Evolutionary conservation across 2,888 invertebrate genomes (phyloP), one percentile per base, ranked within the genome.

Genomic region (Desoria tigrina): DNA sequence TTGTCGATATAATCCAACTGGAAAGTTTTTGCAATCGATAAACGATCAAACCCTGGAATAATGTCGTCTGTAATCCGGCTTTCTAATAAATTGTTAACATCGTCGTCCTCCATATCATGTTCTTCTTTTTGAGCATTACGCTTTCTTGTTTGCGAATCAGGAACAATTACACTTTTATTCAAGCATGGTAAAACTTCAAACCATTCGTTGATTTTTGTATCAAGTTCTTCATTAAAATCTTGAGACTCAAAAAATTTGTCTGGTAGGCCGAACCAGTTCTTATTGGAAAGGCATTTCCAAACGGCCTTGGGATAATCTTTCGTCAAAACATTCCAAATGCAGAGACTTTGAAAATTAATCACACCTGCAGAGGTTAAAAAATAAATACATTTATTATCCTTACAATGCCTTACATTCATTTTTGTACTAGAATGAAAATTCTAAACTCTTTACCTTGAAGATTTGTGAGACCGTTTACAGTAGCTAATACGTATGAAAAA

Each of bases 21-120:
- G 32, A 32, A 32, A 32, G 11, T 11, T 32, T 32, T 11, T 32
- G 32, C 11, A 32, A 32, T 7, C 32, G 4, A n/a, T 11, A 32
- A 32, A 4, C 11, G 4, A 4, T 32, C 32, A 32, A 32, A 32
- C 9, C 16, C 73, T 28, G 62, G 53, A 21, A 57, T 21, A 21
- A 68, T 56, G 24, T 73, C 73, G 26, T 75, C 75, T 11, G 73
- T 4, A 14, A 75, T 39, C 42, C 75, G 58, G 26, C 69, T 65
- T 11, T 57, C 68, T 54, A 69, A 32, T 2, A 75, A 28, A 32
- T 74, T 74, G n/a, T 74, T 69, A n/a, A 74, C n/a, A 53, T 76
- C 74, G 18, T 69, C 73, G 23, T 76, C 73, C 51, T 76, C 75
- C 1, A 72, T 73, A 28, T 67, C 68, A 14, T 61, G 63, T 9